phyloP scores from a whole-genome alignment of 2,797 vertebrate species.

The Sarcoramphus papa region DNA sequence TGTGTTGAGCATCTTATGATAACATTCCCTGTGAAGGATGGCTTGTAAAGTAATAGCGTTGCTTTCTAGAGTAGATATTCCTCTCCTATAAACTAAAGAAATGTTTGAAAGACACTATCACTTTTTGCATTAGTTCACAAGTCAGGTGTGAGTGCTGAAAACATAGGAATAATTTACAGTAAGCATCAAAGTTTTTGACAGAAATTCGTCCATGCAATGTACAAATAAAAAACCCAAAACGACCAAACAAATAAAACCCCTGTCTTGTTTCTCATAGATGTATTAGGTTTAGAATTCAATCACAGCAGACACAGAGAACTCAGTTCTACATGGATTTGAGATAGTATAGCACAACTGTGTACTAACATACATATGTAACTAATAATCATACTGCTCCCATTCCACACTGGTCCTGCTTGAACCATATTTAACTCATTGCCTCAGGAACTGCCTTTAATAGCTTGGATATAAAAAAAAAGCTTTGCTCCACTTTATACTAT shows the following conservation, averaged over 20 bases:
- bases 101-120: not conserved
- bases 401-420: not conserved
- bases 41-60: not conserved
- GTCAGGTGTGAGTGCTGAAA: not conserved
- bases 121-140: not conserved
- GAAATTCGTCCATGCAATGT: not conserved
- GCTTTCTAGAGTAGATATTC: not conserved
- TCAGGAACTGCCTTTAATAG: not conserved
- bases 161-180: not conserved
- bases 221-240: fast-evolving
- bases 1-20: not conserved
- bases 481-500: not conserved
- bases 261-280: not conserved
- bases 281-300: not conserved
- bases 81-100: not conserved
- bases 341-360: not conserved
- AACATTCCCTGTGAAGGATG: not conserved
- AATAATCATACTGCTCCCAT: not conserved
- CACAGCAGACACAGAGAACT: not conserved
- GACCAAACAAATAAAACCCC: not conserved
- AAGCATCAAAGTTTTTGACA: not conserved
- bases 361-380: not conserved
- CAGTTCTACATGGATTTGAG: not conserved
- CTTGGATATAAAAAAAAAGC: not conserved
- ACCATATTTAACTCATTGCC: not conserved